Evolutionary conservation across 2,888 invertebrate species (phyloP).

Genomic region (Prostheceraeus crozeri): DNA sequence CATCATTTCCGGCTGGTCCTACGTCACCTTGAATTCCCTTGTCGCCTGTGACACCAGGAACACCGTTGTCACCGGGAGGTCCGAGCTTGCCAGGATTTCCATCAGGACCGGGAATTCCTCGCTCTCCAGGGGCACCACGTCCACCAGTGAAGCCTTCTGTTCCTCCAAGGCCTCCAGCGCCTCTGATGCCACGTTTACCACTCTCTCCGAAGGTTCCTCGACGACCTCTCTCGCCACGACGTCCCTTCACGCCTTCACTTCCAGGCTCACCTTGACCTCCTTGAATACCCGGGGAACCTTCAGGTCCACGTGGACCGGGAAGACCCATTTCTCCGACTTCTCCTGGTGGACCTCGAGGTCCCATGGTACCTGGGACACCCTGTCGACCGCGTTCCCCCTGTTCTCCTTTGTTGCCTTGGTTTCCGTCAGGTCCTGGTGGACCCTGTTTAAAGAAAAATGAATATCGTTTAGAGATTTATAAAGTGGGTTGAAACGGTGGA

Average conservation of each 20-base stretch:
- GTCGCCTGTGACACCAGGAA: slow-evolving; percentile 19
- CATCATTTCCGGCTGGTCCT: slow-evolving; percentile 23
- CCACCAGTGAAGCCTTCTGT: slow-evolving; percentile 20
- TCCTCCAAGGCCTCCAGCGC: slow-evolving; percentile 26
- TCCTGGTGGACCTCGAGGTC: slow-evolving; percentile 65
- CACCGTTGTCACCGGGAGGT: slow-evolving; percentile 2
- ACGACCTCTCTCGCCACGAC: slow-evolving; percentile 29
- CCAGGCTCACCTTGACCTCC: slow-evolving; percentile 67
- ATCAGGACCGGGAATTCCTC: slow-evolving; percentile 30
- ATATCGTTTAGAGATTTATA: no score
- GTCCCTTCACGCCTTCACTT: slow-evolving; percentile 31
- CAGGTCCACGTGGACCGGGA: slow-evolving; percentile 66
- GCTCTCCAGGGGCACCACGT: slow-evolving; percentile 16
- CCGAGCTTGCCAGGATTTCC: slow-evolving; percentile 26
- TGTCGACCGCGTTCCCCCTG: slow-evolving; percentile 64
- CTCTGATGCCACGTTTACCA: slow-evolving; percentile 30
- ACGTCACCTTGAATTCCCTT: slow-evolving; percentile 30
- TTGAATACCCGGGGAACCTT: slow-evolving; percentile 64
- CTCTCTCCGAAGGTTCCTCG: slow-evolving; percentile 22
- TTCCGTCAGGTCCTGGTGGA: slow-evolving; percentile 43
- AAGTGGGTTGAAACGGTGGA: no score
- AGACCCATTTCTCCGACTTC: slow-evolving; percentile 66
- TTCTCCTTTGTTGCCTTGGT: slow-evolving; percentile 40
- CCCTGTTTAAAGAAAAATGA: no score
- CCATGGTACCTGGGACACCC: slow-evolving; percentile 59